These are phyloP conservation scores for Battus philenor DNA, from an alignment of 1,140 invertebrate genomes.

Conservation along the genomic window DNA sequence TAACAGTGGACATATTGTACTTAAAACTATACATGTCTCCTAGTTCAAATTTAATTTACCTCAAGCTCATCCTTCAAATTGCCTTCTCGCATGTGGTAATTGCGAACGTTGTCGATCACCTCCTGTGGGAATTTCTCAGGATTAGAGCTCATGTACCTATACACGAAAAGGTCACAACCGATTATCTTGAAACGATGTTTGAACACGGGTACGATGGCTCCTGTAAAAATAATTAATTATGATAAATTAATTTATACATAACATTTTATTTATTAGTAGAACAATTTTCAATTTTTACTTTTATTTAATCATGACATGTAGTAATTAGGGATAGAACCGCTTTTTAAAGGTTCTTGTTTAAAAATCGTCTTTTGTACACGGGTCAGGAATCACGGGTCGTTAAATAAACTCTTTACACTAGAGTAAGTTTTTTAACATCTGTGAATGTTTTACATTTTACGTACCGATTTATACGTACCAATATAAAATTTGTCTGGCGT, in stretches of 20 bases:
- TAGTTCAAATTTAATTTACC: no score
- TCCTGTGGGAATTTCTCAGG: slow-evolving; percentile 80
- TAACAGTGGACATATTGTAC: no score
- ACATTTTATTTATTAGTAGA: background rate
- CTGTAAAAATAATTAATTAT: slow-evolving; percentile 37
- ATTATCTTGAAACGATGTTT: slow-evolving; percentile 81
- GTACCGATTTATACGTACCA: slow-evolving; percentile 44
- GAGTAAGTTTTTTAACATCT: no score
- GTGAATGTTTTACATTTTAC: no score
- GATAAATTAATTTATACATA: background rate
- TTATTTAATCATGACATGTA: no score
- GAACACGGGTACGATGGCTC: slow-evolving; percentile 79
- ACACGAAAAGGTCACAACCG: slow-evolving; percentile 82
- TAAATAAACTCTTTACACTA: no score
- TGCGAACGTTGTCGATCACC: slow-evolving; percentile 78
- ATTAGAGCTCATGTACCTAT: slow-evolving; percentile 83
- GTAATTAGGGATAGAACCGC: no score
- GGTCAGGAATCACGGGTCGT: no score
- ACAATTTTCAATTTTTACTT: no score
- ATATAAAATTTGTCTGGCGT: slow-evolving; percentile 82
- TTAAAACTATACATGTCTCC: no score
- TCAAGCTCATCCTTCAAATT: slow-evolving; percentile 77
- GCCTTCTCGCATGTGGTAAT: slow-evolving; percentile 78
- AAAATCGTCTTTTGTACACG: no score
- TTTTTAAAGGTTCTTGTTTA: no score